Percentiles rank a stretch among this genome's conserved stretches.
These are phyloP conservation scores for Melanotaenia maccullochi DNA, from an alignment of 2,797 vertebrate species.

Conservation along the genomic window DNA sequence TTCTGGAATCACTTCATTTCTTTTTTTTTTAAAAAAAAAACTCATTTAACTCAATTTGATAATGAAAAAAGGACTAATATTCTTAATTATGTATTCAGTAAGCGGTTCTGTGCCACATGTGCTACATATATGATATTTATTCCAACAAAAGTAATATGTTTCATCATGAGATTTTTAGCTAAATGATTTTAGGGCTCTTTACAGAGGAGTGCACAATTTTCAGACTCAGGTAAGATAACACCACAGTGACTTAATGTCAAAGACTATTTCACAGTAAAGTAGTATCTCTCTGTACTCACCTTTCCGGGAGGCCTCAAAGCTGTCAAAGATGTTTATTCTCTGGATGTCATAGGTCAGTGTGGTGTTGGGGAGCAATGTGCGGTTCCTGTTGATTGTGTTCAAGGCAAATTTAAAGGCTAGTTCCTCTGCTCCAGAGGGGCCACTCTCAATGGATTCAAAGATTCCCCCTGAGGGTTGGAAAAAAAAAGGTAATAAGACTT, in stretches of 20 bases:
- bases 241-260: background rate
- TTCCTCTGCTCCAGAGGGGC: conserved; percentile 97
- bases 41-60: background rate
- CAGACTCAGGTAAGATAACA: background rate
- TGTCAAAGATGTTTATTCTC: conserved; percentile 99
- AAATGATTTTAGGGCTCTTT: background rate
- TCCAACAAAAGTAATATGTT: background rate
- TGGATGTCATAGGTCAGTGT: conserved; percentile 98
- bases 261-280: conserved; percentile 4
- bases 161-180: background rate
- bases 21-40: background rate
- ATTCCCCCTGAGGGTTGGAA: conserved; percentile 88
- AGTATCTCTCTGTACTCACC: conserved; percentile 78
- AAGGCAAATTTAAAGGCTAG: conserved; percentile 99
- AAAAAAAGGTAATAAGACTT: conserved; percentile 20
- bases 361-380: conserved; percentile 97
- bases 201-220: conserved; percentile 11
- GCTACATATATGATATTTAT: background rate
- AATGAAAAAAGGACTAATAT: background rate
- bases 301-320: conserved; percentile 99
- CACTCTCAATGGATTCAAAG: conserved; percentile 98
- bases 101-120: background rate
- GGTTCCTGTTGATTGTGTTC: conserved; percentile 99
- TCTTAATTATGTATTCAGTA: background rate
- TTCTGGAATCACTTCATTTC: background rate